Evolutionary conservation across 2,113 vertebrate genomes (phyloP).

Genomic region (Myanophis thanlyinensis): DNA sequence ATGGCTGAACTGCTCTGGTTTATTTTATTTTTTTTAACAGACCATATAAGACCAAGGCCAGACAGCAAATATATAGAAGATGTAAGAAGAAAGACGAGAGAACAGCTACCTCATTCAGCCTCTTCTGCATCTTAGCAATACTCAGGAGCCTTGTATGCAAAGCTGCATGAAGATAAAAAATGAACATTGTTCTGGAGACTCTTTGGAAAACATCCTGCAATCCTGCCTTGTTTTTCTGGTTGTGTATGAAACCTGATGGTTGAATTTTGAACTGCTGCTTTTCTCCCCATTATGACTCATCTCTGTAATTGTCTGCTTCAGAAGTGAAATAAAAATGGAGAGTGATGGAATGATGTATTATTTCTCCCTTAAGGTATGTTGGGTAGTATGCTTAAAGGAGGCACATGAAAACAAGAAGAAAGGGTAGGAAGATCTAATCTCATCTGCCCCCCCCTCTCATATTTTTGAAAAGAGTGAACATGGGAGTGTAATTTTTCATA

Average conservation of each 20-base stretch:
- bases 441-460: slow-evolving; percentile 7
- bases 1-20: neutral
- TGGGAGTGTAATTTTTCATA: slow-evolving; percentile 22
- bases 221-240: neutral
- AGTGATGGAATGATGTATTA: neutral
- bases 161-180: neutral
- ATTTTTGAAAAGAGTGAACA: slow-evolving; percentile 20
- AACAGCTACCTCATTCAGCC: neutral
- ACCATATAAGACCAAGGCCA: neutral
- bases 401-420: slow-evolving; percentile 15
- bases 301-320: neutral
- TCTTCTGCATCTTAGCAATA: neutral
- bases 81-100: neutral
- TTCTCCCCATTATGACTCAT: neutral
- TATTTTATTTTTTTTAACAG: neutral
- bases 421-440: neutral
- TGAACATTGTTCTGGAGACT: neutral
- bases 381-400: neutral
- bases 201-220: neutral
- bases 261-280: neutral
- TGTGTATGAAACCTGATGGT: neutral
- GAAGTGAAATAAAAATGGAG: neutral
- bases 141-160: neutral
- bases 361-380: neutral
- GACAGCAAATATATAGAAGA: neutral